A percentile compares a stretch with the other conserved stretches of the same genome.
phyloP scores from a whole-genome alignment of 1,140 invertebrate genomes.

The Caenorhabditis tropicalis region DNA sequence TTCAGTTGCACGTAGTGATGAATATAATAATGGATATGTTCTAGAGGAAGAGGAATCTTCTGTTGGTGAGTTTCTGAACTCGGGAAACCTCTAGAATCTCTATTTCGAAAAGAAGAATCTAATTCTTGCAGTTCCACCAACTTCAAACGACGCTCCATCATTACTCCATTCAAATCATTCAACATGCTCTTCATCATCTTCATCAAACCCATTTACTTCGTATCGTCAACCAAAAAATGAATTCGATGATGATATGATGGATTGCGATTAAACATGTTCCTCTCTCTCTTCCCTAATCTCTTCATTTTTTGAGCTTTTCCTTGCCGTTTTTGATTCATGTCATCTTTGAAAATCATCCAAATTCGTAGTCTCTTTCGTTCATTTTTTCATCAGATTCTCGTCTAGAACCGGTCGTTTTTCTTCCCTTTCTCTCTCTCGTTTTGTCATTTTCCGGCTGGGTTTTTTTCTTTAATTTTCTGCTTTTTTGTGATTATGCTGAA shows the following conservation, averaged over 20 bases:
- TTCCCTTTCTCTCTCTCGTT: not conserved
- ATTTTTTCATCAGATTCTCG: constrained; percentile 20
- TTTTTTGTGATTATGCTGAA: constrained; percentile 25
- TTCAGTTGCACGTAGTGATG: constrained; percentile 47
- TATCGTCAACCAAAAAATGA: constrained; percentile 27
- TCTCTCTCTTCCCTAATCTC: not conserved
- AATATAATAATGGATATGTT: constrained; percentile 42
- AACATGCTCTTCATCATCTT: constrained; percentile 30
- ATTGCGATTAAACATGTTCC: not conserved
- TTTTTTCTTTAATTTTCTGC: not conserved
- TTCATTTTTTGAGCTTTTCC: not conserved
- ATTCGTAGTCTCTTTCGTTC: not conserved
- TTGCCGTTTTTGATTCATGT: not conserved
- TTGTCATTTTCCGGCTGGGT: constrained; percentile 38
- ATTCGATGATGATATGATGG: constrained; percentile 35
- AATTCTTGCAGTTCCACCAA: not conserved
- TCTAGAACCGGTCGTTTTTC: constrained; percentile 20
- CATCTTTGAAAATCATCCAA: not conserved
- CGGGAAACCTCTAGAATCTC: too few species aligned
- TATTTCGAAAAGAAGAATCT: too few species aligned
- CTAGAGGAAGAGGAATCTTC: constrained; percentile 42
- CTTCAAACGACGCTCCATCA: not conserved
- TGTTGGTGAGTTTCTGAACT: not conserved
- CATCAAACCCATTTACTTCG: constrained; percentile 11
- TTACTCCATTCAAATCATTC: constrained; percentile 13